Evolutionary conservation across 2,888 invertebrate species (phyloP), one percentile per base, ranked within the genome.

Genomic region (Dexiosoma caninum): DNA sequence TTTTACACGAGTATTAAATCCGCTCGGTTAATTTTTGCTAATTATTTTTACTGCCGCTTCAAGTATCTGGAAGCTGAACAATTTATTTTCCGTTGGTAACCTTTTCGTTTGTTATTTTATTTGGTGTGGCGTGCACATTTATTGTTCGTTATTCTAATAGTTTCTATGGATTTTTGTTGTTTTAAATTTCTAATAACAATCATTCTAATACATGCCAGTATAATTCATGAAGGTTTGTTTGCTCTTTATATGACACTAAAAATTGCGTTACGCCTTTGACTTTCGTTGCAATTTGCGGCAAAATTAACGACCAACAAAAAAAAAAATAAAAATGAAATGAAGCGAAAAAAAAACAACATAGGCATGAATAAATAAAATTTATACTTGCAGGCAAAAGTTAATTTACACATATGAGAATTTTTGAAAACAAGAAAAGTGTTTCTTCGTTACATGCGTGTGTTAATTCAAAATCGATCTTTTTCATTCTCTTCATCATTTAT

Each of bases 261-360:
- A 77, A 81, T 64, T 81, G 80, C 80, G 80, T 81, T 81, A 81
- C 77, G 80, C 76, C 80, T 81, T 72, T 77, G 77, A 81, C 69
- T 67, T 72, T 77, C 66, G 67, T 72, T 81, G 80, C 67, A 81
- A 76, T 76, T 81, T 81, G 80, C 57, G 80, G 62, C 80, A 72
- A 71, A 81, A 81, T 81, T 81, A 81, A 67, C 62, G 60, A 23
- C 21, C 51, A 66, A 64, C 78, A 78, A 78, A 60, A 64, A 71
- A 32, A 35, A 49, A 49, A 49, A 9, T 23, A 49, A 23, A 6
- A 12, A 8, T 21, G 14, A 0, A 32, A 2, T 27, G 27, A 27
- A 5, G 27, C 6, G 3, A 27, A n/a, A n/a, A 57, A 60, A 49
- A 59, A 42, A 55, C 3, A 12, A n/a, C 21, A 30, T 55, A 27